Conservation (phyloP, 1,140 invertebrate species). For the Idris sp. region DNA sequence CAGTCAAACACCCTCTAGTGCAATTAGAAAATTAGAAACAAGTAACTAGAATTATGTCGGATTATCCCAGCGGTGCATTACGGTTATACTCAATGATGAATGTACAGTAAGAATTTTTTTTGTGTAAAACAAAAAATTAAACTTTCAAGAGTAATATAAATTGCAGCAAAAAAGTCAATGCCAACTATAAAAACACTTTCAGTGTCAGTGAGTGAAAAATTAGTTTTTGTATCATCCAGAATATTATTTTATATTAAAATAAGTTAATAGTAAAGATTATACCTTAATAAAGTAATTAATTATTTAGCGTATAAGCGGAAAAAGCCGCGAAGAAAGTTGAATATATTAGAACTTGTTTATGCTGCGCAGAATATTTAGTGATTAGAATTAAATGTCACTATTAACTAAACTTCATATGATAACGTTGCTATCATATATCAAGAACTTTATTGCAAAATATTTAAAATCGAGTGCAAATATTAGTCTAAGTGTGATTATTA, state of each 20-base stretch:
- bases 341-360: slow-evolving; percentile 46
- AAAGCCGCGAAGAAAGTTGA: slow-evolving; percentile 45
- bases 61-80: too few species aligned
- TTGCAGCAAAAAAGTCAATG: too few species aligned
- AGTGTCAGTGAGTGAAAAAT: slow-evolving; percentile 6
- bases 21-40: too few species aligned
- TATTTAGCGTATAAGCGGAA: slow-evolving; percentile 27
- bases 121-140: too few species aligned
- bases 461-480: too few species aligned
- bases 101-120: too few species aligned
- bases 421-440: slow-evolving; percentile 19
- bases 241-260: slow-evolving; percentile 30
- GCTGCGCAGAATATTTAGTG: slow-evolving; percentile 15
- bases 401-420: slow-evolving; percentile 18
- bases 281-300: slow-evolving; percentile 53
- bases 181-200: slow-evolving; percentile 15
- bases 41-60: too few species aligned
- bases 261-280: slow-evolving; percentile 31
- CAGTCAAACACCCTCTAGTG: too few species aligned
- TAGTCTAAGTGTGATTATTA: too few species aligned
- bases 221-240: slow-evolving; percentile 12
- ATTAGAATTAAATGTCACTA: slow-evolving; percentile 45
- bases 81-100: too few species aligned
- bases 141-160: too few species aligned
- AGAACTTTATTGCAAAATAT: not conserved